Evolutionary conservation across 1,140 invertebrate genomes (phyloP), one percentile per base, ranked within the genome.

Genomic region (Eumaeus atala): DNA sequence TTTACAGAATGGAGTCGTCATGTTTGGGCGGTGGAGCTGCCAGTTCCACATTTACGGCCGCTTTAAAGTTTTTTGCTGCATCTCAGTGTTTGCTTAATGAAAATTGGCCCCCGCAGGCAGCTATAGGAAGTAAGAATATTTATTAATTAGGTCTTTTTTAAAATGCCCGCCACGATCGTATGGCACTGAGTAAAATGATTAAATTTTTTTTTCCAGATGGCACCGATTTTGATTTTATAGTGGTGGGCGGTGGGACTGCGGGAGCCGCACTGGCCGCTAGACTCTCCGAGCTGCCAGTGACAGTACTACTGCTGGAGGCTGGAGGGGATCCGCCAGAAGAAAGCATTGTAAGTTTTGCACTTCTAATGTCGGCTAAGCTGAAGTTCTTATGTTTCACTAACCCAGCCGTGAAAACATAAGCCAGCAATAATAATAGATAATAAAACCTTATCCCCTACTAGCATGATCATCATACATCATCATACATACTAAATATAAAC

Each of bases 171-270:
- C 6, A 28, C 6, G 6, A 3, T 28, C 21, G 21, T 28, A 28
- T 28, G 2, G 21, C 2, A 28, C 21, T 28, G 21, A 28, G 21
- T 28, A 28, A 28, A 28, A 28, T 28, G 21, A 3, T 3, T 16
- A 0, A 21, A 17, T 47, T 48, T 38, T 44, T 51, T 47, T 33
- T 40, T 58, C 40, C 66, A 84, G 80, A 79, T 55, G 72, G 59
- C 0, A 67, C 77, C 0, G 33, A 37, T 1, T 80, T 72, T 51
- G 77, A 84, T 50, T 72, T 72, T 56, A 72, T 84, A 21, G 64
- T 84, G 21, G 88, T 93, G 44, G 92, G 92, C 0, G 92, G 89
- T 1, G 92, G 92, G 12, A 91, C 90, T 0, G 91, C 92, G 1
- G 92, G 92, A 16, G 84, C 89, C 1, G 60, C 67, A 51, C 40